Evolutionary conservation across 2,888 invertebrate species (phyloP).

Genomic region (Andrena dorsata): DNA sequence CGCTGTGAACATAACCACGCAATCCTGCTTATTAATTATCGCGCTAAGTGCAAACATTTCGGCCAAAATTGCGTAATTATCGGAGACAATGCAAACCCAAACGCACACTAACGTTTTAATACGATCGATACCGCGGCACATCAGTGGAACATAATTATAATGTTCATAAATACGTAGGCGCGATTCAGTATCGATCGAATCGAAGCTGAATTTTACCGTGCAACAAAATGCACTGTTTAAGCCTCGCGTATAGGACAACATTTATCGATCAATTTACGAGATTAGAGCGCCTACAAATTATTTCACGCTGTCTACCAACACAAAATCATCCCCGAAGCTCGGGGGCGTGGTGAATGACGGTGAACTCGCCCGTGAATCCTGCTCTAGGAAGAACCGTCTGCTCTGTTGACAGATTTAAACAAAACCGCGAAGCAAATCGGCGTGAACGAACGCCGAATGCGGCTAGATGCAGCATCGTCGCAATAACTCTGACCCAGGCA

Average conservation of each 20-base stretch:
- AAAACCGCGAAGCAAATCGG: constrained; percentile 33
- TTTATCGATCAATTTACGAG: too few species aligned
- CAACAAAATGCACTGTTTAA: not conserved
- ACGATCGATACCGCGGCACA: constrained; percentile 23
- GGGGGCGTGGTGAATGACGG: not conserved
- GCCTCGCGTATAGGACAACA: too few species aligned
- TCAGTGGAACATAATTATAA: constrained; percentile 36
- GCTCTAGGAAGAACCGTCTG: not conserved
- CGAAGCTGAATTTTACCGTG: constrained; percentile 9
- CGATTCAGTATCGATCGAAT: constrained; percentile 6
- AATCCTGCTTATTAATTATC: constrained; percentile 43
- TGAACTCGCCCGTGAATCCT: constrained; percentile 6
- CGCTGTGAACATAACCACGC: not conserved
- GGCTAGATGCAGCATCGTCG: not conserved
- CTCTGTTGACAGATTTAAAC: constrained; percentile 24
- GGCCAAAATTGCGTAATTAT: constrained; percentile 41
- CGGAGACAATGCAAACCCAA: constrained; percentile 27
- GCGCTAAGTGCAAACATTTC: constrained; percentile 28
- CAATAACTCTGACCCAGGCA: constrained; percentile 11
- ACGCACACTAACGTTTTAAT: constrained; percentile 33
- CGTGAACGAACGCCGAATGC: constrained; percentile 3
- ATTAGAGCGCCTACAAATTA: too few species aligned
- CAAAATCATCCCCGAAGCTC: too few species aligned
- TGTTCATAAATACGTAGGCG: constrained; percentile 17
- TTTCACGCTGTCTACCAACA: too few species aligned